These are phyloP conservation scores for Saccopteryx leptura DNA, from an alignment of 2,113 vertebrate genomes.

Conservation along the genomic window DNA sequence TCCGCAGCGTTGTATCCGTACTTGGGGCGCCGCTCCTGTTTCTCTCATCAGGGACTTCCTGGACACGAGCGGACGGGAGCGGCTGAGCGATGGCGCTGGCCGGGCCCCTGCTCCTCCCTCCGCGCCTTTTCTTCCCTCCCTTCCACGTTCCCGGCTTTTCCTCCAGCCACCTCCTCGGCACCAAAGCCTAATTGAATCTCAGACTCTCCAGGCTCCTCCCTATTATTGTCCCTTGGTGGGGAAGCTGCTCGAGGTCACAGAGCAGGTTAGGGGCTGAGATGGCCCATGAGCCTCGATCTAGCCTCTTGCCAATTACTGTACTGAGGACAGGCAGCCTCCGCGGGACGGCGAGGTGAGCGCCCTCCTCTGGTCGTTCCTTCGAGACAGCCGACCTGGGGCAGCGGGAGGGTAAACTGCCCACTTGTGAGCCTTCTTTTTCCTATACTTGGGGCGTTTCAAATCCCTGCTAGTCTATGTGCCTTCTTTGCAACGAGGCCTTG, in stretches of 20 bases:
- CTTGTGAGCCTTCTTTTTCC: not conserved
- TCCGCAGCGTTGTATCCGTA: accelerated
- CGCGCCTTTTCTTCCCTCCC: not conserved
- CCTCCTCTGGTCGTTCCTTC: not conserved
- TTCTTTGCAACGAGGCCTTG: not conserved
- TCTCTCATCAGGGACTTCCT: slow-evolving; percentile 42
- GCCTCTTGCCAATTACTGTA: not conserved
- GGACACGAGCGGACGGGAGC: not conserved
- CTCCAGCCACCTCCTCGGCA: not conserved
- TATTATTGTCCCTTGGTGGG: not conserved
- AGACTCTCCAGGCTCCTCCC: not conserved
- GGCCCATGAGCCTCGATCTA: not conserved
- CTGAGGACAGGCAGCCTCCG: not conserved
- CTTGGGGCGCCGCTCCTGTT: not conserved
- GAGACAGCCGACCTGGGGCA: not conserved
- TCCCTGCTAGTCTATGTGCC: not conserved
- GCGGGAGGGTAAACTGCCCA: too few relatives aligned
- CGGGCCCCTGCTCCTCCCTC: not conserved
- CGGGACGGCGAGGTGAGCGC: not conserved
- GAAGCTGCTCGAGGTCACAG: slow-evolving; percentile 23
- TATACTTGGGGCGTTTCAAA: not conserved
- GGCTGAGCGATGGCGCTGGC: not conserved
- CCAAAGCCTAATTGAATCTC: not conserved
- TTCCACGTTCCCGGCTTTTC: not conserved
- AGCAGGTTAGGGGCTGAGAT: not conserved